A percentile compares a stretch with the other conserved stretches of the same genome.
phyloP scores from a whole-genome alignment of 2,888 invertebrate species.

The Agrochola litura region DNA sequence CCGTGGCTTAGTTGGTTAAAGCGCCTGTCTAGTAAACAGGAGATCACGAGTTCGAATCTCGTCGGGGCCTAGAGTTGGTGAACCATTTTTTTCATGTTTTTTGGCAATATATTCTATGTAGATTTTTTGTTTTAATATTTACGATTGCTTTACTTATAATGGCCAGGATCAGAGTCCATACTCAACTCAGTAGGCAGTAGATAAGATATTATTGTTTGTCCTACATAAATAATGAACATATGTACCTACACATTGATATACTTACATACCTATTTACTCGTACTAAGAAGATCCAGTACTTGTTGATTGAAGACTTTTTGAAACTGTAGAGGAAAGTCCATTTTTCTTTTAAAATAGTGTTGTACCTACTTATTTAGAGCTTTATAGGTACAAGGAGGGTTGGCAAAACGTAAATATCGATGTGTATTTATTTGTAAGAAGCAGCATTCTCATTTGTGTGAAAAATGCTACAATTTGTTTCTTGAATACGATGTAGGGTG shows the following conservation, averaged over 20 bases:
- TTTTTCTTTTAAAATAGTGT: constrained; percentile 1
- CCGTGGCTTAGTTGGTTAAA: constrained; percentile 94
- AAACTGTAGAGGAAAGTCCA: background rate
- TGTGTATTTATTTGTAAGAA: constrained; percentile 30
- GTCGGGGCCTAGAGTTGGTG: constrained; percentile 90
- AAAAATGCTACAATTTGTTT: constrained; percentile 46
- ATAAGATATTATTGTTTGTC: constrained; percentile 19
- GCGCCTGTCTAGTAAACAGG: constrained; percentile 94
- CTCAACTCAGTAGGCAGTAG: background rate
- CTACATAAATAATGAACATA: constrained; percentile 6
- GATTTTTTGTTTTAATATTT: background rate
- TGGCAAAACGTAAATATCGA: constrained; percentile 24
- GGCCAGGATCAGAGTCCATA: background rate
- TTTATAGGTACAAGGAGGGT: constrained; percentile 16
- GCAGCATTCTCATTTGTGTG: constrained; percentile 33
- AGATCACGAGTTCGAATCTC: constrained; percentile 94
- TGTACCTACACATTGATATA: too few species aligned
- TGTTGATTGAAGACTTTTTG: too few species aligned
- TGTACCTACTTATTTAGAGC: background rate
- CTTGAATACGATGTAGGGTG: constrained; percentile 22
- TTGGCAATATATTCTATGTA: background rate
- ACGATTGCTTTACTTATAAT: background rate
- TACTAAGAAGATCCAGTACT: background rate
- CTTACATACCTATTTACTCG: background rate
- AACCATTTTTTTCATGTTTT: constrained; percentile 1